These are phyloP conservation scores for Buathra laborator DNA, from an alignment of 2,888 invertebrate species.

Conservation along the genomic window DNA sequence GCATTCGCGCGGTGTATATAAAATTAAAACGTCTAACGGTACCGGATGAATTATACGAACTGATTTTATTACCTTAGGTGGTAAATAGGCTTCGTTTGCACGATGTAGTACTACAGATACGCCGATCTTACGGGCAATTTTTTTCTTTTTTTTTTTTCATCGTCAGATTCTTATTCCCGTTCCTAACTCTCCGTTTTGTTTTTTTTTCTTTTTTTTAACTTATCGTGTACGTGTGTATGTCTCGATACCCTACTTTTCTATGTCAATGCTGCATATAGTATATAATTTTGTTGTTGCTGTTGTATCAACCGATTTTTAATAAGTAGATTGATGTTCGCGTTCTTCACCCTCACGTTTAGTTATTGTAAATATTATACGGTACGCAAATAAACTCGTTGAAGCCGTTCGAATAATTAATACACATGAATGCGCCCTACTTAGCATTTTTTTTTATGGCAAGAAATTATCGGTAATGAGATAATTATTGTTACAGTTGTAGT, in stretches of 20 bases:
- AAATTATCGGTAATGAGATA: constrained; percentile 72
- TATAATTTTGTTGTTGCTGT: constrained; percentile 33
- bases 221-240: constrained; percentile 40
- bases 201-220: constrained; percentile 40
- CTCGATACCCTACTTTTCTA: constrained; percentile 42
- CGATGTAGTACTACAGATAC: constrained; percentile 56
- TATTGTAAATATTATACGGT: constrained; percentile 57
- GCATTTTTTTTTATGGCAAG: constrained; percentile 83
- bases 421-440: constrained; percentile 77
- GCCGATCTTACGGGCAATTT: constrained; percentile 40
- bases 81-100: constrained; percentile 78
- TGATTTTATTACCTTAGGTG: constrained; percentile 78
- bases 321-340: constrained; percentile 48
- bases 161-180: constrained; percentile 16
- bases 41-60: constrained; percentile 80
- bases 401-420: constrained; percentile 70
- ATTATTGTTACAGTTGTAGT: constrained; percentile 57
- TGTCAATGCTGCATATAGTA: constrained; percentile 32
- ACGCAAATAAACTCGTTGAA: constrained; percentile 70
- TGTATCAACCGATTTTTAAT: constrained; percentile 50
- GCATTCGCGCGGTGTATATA: constrained; percentile 74
- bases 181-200: constrained; percentile 13
- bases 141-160: constrained; percentile 30
- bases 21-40: constrained; percentile 83
- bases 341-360: background rate